phyloP scores from a whole-genome alignment of 2,113 vertebrate genomes.

The Sylvia atricapilla region DNA sequence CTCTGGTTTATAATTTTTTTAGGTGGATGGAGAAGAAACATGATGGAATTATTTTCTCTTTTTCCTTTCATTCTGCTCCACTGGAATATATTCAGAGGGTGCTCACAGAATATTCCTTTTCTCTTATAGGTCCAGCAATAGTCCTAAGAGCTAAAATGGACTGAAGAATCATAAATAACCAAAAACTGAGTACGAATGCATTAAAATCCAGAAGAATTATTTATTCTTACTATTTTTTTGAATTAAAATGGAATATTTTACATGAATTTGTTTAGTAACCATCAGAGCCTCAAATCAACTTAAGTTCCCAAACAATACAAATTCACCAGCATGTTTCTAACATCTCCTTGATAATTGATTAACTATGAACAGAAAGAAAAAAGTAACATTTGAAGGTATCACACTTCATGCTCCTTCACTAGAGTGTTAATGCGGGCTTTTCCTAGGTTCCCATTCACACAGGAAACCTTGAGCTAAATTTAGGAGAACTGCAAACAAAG shows the following conservation, averaged over 20 bases:
- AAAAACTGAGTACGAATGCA: not conserved
- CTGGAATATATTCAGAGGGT: not conserved
- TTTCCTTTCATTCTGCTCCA: not conserved
- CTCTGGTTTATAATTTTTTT: not conserved
- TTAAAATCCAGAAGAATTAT: not conserved
- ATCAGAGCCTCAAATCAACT: not conserved
- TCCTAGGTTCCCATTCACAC: not conserved
- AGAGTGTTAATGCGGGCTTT: not conserved
- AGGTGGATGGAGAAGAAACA: rapidly evolving
- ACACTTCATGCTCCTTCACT: not conserved
- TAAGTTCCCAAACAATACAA: not conserved
- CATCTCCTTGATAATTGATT: not conserved
- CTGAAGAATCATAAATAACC: not conserved
- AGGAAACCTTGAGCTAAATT: not conserved
- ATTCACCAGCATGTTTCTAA: not conserved
- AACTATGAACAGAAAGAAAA: not conserved
- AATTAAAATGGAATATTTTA: not conserved
- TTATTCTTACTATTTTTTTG: not conserved
- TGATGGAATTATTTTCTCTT: not conserved
- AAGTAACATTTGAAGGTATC: not conserved
- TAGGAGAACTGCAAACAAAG: not conserved
- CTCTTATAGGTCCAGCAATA: not conserved
- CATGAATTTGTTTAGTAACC: not conserved
- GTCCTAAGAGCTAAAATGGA: not conserved
- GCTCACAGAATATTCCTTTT: not conserved